A percentile compares a stretch with the other conserved stretches of the same genome.
Evolutionary conservation across 1,140 invertebrate genomes (phyloP).

Genomic region (Drosophila pandora): DNA sequence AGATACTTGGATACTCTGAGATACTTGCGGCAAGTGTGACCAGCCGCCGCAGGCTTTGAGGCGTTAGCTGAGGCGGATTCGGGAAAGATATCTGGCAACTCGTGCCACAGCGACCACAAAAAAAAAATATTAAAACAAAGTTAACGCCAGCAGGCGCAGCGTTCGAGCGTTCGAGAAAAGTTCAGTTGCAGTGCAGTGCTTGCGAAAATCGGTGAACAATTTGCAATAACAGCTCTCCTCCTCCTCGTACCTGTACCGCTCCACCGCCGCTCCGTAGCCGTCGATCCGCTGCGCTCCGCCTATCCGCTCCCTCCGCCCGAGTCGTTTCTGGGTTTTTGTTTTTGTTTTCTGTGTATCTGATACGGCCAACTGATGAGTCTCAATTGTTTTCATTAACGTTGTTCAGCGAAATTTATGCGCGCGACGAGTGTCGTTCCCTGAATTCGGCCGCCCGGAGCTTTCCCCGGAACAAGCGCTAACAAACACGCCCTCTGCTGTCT

Average conservation of each 20-base stretch:
- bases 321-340: slow-evolving; percentile 14
- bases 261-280: too few relatives aligned
- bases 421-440: slow-evolving; percentile 4
- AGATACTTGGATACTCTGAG: background rate
- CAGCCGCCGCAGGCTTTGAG: background rate
- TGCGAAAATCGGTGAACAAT: background rate
- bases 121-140: slow-evolving; percentile 6
- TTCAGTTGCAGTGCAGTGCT: background rate
- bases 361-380: slow-evolving; percentile 58
- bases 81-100: background rate
- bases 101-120: background rate
- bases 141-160: slow-evolving; percentile 5
- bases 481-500: background rate
- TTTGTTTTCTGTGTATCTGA: slow-evolving; percentile 59
- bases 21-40: background rate
- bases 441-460: slow-evolving; percentile 18
- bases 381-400: slow-evolving; percentile 68
- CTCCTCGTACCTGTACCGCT: background rate
- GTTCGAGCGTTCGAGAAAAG: slow-evolving; percentile 1
- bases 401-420: slow-evolving; percentile 10
- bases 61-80: background rate
- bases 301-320: background rate
- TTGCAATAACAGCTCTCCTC: background rate
- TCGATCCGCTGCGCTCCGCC: background rate
- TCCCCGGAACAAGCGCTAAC: background rate